A percentile compares a stretch with the other conserved stretches of the same genome.
These are phyloP conservation scores for Microcebus jonahi DNA, from an alignment of 2,113 vertebrate genomes.

Conservation along the genomic window DNA sequence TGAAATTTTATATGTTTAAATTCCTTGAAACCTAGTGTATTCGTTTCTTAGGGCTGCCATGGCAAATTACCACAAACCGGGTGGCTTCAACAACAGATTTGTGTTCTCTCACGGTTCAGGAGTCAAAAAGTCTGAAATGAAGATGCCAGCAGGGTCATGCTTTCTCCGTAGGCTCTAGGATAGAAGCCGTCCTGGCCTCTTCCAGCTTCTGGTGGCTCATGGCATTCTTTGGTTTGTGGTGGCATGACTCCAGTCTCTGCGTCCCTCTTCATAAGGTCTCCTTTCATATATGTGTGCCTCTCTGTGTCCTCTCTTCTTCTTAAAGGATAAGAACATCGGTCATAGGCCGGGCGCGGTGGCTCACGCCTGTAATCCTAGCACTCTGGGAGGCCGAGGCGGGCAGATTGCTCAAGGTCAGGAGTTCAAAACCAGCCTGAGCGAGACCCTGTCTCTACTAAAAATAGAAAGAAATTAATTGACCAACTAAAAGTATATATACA, in stretches of 20 bases:
- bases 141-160: no score
- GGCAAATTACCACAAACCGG: neutral
- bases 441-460: no score
- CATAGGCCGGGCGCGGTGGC: no score
- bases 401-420: no score
- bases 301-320: neutral
- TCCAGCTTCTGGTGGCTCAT: neutral
- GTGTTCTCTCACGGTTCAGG: neutral
- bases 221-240: neutral
- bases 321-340: neutral
- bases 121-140: neutral
- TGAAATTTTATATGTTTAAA: neutral
- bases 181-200: neutral
- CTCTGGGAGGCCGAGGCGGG: no score
- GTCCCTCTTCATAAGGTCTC: neutral
- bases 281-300: neutral
- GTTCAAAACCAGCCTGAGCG: no score
- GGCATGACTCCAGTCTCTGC: neutral
- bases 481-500: no score
- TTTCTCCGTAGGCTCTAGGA: neutral
- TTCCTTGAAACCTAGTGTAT: neutral
- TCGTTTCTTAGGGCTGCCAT: neutral
- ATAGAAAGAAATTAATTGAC: no score
- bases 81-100: neutral
- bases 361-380: no score